A percentile compares a stretch with the other conserved stretches of the same genome.
phyloP scores from a whole-genome alignment of 2,797 vertebrate species.

The Tauraco hartlaubi region DNA sequence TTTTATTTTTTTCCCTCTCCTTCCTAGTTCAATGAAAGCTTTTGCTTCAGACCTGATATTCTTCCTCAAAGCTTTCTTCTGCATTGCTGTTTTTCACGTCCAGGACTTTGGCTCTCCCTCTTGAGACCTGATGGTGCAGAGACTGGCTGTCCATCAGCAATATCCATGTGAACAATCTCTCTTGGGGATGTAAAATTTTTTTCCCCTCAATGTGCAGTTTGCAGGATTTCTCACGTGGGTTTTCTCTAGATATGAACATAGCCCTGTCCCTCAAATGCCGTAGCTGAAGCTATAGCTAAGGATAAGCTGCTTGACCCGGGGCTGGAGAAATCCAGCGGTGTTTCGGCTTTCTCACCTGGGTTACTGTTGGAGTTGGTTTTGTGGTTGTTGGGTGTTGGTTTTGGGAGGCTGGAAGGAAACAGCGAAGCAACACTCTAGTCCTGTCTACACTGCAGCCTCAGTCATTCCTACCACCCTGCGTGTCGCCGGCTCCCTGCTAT shows the following conservation, averaged over 20 bases:
- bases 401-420: neutral
- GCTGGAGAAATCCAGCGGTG: neutral
- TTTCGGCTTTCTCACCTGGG: neutral
- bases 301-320: neutral
- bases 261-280: neutral
- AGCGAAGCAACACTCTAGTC: neutral
- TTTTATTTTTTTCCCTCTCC: accelerated
- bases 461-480: neutral
- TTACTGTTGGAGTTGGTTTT: neutral
- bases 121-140: neutral
- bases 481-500: accelerated
- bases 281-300: neutral
- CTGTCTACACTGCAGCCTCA: neutral
- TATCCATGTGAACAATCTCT: accelerated
- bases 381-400: neutral
- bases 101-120: accelerated
- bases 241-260: accelerated
- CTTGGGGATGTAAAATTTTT: accelerated
- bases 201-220: accelerated
- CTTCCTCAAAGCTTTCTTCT: neutral
- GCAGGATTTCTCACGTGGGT: accelerated
- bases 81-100: accelerated
- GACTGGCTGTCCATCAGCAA: neutral
- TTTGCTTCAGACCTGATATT: neutral
- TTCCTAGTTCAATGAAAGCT: accelerated